Conservation (phyloP, 1,140 invertebrate species). For the Caenorhabditis remanei region DNA sequence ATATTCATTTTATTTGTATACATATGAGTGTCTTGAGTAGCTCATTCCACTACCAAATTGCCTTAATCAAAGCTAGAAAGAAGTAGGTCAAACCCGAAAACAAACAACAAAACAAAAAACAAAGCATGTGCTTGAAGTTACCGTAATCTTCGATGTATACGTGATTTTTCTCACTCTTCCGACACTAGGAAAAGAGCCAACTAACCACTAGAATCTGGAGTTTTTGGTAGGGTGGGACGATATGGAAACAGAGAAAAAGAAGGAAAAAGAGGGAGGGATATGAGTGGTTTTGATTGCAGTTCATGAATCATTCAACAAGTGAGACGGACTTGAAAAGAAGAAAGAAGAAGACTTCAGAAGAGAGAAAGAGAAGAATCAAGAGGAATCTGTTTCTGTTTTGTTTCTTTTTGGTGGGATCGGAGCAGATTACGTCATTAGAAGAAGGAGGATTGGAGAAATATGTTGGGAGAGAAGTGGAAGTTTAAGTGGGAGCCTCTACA, state of each 20-base stretch:
- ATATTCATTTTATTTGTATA: not conserved
- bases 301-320: constrained; percentile 44
- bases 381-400: not conserved
- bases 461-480: not conserved
- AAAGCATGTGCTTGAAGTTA: not conserved
- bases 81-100: not conserved
- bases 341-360: constrained; percentile 4
- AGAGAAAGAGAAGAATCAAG: not conserved
- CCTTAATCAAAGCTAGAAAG: not conserved
- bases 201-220: not conserved
- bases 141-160: constrained; percentile 1
- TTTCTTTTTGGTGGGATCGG: not conserved
- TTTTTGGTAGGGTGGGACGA: not conserved
- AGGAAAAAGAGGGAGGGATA: not conserved
- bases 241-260: not conserved
- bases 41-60: not conserved
- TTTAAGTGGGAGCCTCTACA: not conserved
- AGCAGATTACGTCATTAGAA: not conserved
- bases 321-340: not conserved
- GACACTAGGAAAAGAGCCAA: not conserved
- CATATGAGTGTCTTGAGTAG: not conserved
- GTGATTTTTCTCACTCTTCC: not conserved
- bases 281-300: constrained; percentile 52
- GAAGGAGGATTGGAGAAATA: not conserved
- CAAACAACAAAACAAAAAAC: not conserved